Evolutionary conservation across 2,888 invertebrate genomes (phyloP), one percentile per base, ranked within the genome.

Genomic region (Diplolepis rosae): DNA sequence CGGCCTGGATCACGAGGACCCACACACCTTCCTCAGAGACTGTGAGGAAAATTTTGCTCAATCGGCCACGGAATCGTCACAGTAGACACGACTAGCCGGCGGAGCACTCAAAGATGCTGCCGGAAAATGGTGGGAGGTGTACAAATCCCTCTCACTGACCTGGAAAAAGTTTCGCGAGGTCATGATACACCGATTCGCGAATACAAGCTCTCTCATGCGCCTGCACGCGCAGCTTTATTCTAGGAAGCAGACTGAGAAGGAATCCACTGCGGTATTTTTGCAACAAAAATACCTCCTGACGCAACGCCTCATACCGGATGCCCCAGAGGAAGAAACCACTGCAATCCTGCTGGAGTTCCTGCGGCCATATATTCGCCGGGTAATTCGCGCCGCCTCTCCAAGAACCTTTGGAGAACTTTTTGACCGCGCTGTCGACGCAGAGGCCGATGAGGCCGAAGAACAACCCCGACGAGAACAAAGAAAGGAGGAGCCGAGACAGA

Each of bases 41-140:
- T 65, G 68, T 27, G 9, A 52, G 1, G 45, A 52, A 30, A 56
- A 66, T 15, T 73, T 52, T n/a, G 1, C 2, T 4, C 50, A 13
- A 24, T 3, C 50, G 1, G 11, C 4, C 22, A 50, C 22, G 11
- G 24, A 50, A 2, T 13, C 9, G 24, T 24, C 11, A 0, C 15
- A n/a, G 1, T 24, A 9, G 13, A 50, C 24, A 11, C 22, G 13
- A 24, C 6, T 50, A 6, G 28, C 66, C 1, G 50, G 4, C 11
- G 39, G 45, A 42, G 48, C 65, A 1, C 30, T 70, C 13, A 73
- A 66, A 24, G 66, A 61, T 13, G 68, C 68, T 3, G 73, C 73
- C n/a, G 66, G 66, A 45, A 68, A 71, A 42, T 71, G 70, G 69
- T 73, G 70, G 70, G 61, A 32, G 13, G 7, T 30, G 0, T 73